Conservation (phyloP, 2,888 invertebrate species). For the Ormyrus rosae region DNA sequence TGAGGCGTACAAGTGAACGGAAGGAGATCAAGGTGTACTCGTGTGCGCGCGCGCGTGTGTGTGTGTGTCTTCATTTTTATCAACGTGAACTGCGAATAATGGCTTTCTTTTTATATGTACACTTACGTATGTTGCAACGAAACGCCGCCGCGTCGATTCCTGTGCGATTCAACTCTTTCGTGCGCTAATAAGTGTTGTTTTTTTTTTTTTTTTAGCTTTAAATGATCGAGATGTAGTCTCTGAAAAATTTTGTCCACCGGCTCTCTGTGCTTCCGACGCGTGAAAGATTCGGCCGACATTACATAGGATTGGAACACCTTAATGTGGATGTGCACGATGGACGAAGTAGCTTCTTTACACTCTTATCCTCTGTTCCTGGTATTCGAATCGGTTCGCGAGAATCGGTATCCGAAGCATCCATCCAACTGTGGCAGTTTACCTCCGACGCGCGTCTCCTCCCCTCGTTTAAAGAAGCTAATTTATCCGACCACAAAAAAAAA, state of each 20-base stretch:
- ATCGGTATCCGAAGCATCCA: background rate
- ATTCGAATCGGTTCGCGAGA: background rate
- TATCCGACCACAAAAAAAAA: background rate
- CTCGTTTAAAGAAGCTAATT: constrained; percentile 11
- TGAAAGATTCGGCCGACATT: too few relatives aligned
- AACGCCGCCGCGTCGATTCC: constrained; percentile 53
- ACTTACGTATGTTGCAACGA: constrained; percentile 48
- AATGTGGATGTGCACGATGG: background rate
- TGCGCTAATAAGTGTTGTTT: too few relatives aligned
- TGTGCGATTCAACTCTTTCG: background rate
- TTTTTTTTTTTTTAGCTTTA: too few relatives aligned
- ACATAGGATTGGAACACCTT: background rate
- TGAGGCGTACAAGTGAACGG: too few relatives aligned
- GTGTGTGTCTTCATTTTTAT: constrained; percentile 38
- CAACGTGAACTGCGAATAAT: constrained; percentile 37
- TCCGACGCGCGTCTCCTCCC: background rate
- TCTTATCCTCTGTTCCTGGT: background rate
- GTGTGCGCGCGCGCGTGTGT: constrained; percentile 30
- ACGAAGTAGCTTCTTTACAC: constrained; percentile 24
- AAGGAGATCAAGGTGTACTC: too few relatives aligned
- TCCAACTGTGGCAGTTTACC: background rate
- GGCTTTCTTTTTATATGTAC: constrained; percentile 42
- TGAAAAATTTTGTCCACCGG: too few relatives aligned
- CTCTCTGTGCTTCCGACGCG: too few relatives aligned
- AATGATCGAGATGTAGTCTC: too few relatives aligned